Percentiles rank a stretch among this genome's conserved stretches.
Evolutionary conservation across 2,113 vertebrate genomes (phyloP).

Genomic region (Lepus americanus): DNA sequence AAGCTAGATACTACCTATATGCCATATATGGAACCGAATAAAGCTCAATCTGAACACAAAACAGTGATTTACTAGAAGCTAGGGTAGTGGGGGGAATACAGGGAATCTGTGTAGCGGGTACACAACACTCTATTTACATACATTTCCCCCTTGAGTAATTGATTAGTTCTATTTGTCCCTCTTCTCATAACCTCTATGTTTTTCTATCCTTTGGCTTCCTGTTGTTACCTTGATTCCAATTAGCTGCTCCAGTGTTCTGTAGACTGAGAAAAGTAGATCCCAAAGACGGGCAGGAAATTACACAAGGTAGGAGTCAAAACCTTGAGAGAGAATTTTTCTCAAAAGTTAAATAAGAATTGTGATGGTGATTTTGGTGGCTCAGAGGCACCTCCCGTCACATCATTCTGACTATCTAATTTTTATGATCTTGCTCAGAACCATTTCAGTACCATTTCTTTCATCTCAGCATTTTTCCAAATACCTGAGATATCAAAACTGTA

Average conservation of each 20-base stretch:
- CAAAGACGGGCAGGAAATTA: background rate
- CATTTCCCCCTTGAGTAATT: background rate
- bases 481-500: conserved; percentile 47
- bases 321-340: background rate
- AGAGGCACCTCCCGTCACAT: background rate
- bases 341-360: conserved; percentile 20
- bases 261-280: background rate
- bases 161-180: background rate
- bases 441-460: background rate
- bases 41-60: too few species aligned
- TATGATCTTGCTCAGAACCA: background rate
- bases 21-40: too few species aligned
- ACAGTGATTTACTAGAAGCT: too few species aligned
- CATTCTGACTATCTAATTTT: conserved; percentile 32
- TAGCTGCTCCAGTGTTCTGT: background rate
- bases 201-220: background rate
- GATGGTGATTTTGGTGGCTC: conserved; percentile 5
- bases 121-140: too few species aligned
- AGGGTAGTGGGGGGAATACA: too few species aligned
- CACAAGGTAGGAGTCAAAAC: background rate
- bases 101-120: too few species aligned
- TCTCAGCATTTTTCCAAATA: conserved; percentile 55
- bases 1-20: too few species aligned
- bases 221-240: background rate
- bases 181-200: background rate